Base-by-base conservation (phyloP, 2,113 vertebrate species). In the Laticauda laticaudata region DNA sequence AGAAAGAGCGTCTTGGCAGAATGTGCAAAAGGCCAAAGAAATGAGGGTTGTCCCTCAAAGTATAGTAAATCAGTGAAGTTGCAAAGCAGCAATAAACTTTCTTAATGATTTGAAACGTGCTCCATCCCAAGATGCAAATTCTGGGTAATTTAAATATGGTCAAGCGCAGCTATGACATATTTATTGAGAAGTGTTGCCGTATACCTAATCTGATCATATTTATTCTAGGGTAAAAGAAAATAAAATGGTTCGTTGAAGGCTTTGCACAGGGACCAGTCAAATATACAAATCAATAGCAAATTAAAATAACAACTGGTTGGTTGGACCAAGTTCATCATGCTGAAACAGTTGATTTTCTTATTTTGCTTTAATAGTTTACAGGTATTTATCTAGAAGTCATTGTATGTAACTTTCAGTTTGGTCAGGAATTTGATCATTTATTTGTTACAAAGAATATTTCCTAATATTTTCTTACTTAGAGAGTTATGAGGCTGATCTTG, bases 61-160 rank as follows among this genome's bases (percentile, higher is more conserved):
- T 45, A 93, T 92, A 94, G 95, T 95, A 92, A 94, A 86, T 93
- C 93, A 97, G 45, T 91, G 86, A 91, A 69, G 45, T 94, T 97
- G 43, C 6, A 8, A 93, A 95, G 92, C 1, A 56, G 88, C 94
- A 92, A 91, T 88, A 39, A 92, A 95, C 29, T 93, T 92, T 94
- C 90, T 94, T 56, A 61, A 88, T 93, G 91, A 85, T 94, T 89
- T 91, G 69, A 39, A 34, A 61, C 21, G 90, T 54, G 94, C 86
- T 75, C 23, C 59, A 93, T 95, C 54, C 87, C 75, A 90, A 34
- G 88, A 87, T 95, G 93, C 57, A 95, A 89, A 92, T 75, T 88
- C 59, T 54, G 9, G n/a, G 64, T 43, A 91, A 29, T 7, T 92
- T 92, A 96, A 96, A 86, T 91, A 95, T 93, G 90, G 91, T 93